These are phyloP conservation scores for Ophraella communa DNA, from an alignment of 2,888 invertebrate genomes.

Conservation along the genomic window DNA sequence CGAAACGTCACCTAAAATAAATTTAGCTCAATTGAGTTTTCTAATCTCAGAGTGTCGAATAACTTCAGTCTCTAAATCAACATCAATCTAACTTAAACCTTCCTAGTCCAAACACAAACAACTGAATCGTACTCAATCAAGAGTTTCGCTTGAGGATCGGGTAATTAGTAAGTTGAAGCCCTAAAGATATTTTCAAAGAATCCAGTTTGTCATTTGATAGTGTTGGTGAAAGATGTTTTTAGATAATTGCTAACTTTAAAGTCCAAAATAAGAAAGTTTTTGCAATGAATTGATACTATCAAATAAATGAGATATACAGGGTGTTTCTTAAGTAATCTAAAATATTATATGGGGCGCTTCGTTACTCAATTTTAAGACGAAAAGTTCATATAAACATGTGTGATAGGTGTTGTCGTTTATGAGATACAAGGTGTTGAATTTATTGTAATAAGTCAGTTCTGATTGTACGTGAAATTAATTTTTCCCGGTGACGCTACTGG, in stretches of 20 bases:
- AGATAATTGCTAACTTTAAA: background rate
- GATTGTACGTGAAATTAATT: too few species aligned
- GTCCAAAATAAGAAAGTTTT: background rate
- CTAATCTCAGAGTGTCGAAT: conserved; percentile 23
- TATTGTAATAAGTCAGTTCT: too few species aligned
- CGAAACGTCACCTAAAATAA: conserved; percentile 3
- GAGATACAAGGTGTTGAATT: too few species aligned
- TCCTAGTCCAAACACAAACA: conserved; percentile 20
- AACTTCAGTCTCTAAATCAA: conserved; percentile 22
- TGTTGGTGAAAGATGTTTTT: background rate
- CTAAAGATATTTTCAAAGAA: conserved; percentile 6
- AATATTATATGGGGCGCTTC: too few species aligned
- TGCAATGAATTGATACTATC: background rate
- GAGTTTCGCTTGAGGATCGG: conserved; percentile 10
- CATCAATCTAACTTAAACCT: conserved; percentile 13
- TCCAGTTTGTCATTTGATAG: conserved; percentile 3
- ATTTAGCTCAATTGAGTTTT: conserved; percentile 13
- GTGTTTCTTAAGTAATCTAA: too few species aligned
- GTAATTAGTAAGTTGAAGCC: conserved; percentile 23
- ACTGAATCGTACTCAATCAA: conserved; percentile 22
- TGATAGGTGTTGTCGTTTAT: too few species aligned
- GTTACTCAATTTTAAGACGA: too few species aligned
- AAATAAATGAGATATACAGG: background rate
- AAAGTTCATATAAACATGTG: too few species aligned
- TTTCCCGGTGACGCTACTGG: too few species aligned